Percentiles rank a stretch among this genome's conserved stretches.
These are phyloP conservation scores for Corbicula japonica DNA, from an alignment of 2,888 invertebrate genomes.

Conservation along the genomic window DNA sequence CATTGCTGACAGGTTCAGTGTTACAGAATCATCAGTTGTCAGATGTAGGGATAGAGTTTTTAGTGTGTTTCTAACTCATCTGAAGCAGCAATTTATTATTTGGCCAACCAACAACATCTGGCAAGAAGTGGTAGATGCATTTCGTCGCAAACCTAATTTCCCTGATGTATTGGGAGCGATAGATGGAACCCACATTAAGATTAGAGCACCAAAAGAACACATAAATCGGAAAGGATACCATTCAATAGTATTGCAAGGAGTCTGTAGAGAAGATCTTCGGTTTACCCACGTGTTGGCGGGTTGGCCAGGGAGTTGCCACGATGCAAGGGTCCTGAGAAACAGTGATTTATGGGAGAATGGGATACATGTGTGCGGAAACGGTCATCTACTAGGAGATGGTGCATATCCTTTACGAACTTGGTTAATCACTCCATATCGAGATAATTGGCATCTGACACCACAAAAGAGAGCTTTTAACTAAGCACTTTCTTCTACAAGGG, in stretches of 20 bases:
- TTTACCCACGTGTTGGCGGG: conserved; percentile 11
- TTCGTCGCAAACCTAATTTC: not conserved
- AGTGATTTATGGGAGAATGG: conserved; percentile 20
- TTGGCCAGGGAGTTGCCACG: conserved; percentile 24
- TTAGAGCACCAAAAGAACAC: conserved; percentile 21
- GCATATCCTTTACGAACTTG: conserved; percentile 15
- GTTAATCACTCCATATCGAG: conserved; percentile 29
- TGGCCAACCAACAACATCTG: conserved; percentile 6
- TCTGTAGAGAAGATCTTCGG: not conserved
- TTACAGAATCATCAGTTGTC: not conserved
- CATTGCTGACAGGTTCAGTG: not conserved
- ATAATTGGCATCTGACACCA: conserved; percentile 16
- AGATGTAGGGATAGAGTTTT: not conserved
- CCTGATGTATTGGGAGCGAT: conserved; percentile 4
- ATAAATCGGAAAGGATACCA: conserved; percentile 20
- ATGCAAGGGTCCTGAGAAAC: conserved; percentile 11
- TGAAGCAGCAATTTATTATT: conserved; percentile 5
- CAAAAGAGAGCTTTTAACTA: not conserved
- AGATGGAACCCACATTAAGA: conserved; percentile 27
- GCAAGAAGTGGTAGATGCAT: conserved; percentile 4
- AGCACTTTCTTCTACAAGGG: not conserved
- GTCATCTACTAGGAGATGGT: conserved; percentile 15
- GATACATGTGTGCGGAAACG: not conserved
- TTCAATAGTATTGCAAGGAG: conserved; percentile 14
- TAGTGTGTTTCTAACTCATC: not conserved